phyloP scores from a whole-genome alignment of 2,888 invertebrate species.

The Anticlea derivata region DNA sequence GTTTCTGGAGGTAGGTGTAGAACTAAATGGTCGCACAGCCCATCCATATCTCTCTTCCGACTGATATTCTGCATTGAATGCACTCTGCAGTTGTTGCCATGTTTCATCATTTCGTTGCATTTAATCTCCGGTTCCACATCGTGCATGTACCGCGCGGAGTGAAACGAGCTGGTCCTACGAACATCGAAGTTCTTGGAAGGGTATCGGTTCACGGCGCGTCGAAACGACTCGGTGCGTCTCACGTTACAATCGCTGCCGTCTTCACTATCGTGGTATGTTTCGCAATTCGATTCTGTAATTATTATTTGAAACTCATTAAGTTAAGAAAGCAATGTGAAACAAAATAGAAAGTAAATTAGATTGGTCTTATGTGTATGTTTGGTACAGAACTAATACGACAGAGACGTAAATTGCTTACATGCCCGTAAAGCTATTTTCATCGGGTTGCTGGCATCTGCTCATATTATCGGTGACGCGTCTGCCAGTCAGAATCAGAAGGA shows the following conservation, averaged over 20 bases:
- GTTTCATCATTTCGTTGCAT: conserved; percentile 52
- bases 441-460: too few species aligned
- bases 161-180: conserved; percentile 69
- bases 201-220: conserved; percentile 60
- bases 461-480: too few species aligned
- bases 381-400: too few species aligned
- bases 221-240: conserved; percentile 70
- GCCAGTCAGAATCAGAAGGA: too few species aligned
- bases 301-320: neutral
- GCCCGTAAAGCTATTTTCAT: too few species aligned
- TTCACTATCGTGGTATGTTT: conserved; percentile 73
- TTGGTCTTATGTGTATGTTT: too few species aligned
- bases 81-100: conserved; percentile 61
- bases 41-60: conserved; percentile 69
- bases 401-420: too few species aligned
- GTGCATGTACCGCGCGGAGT: conserved; percentile 66
- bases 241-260: conserved; percentile 75
- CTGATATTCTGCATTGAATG: conserved; percentile 75
- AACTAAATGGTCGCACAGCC: conserved; percentile 69
- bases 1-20: conserved; percentile 71
- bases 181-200: conserved; percentile 69
- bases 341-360: too few species aligned
- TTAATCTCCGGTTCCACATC: conserved; percentile 57
- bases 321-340: neutral
- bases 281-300: conserved; percentile 72